These are phyloP conservation scores for Drosophila watanabei DNA, from an alignment of 1,140 invertebrate species.

Conservation along the genomic window DNA sequence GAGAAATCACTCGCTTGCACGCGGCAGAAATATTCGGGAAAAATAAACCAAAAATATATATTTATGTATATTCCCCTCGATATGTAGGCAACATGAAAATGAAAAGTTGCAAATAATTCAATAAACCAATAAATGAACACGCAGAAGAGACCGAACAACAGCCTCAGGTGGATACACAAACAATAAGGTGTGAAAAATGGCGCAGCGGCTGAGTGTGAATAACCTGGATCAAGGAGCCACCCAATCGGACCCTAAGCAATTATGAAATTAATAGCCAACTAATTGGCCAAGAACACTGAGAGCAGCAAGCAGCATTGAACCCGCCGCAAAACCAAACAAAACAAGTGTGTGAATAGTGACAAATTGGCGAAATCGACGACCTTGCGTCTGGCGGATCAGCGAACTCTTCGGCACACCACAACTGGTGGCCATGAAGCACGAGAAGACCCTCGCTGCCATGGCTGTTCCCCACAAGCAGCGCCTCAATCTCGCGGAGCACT, in stretches of 20 bases:
- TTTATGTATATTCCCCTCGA: constrained; percentile 6
- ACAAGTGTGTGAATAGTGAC: constrained; percentile 25
- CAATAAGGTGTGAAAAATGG: constrained; percentile 53
- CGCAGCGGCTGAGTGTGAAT: constrained; percentile 60
- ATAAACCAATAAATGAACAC: constrained; percentile 54
- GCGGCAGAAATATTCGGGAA: constrained; percentile 59
- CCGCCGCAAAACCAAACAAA: background rate
- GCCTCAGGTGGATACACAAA: constrained; percentile 39
- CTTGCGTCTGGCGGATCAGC: constrained; percentile 53
- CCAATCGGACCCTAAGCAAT: constrained; percentile 61
- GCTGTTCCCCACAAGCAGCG: constrained; percentile 47
- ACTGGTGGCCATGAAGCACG: constrained; percentile 70
- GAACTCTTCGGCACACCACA: constrained; percentile 27
- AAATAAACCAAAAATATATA: constrained; percentile 20
- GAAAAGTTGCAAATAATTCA: constrained; percentile 46
- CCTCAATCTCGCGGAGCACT: constrained; percentile 43
- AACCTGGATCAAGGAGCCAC: constrained; percentile 66
- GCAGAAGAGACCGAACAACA: constrained; percentile 31
- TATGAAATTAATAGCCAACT: constrained; percentile 80
- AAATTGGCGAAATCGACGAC: constrained; percentile 43
- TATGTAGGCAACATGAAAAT: constrained; percentile 38
- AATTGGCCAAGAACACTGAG: constrained; percentile 70
- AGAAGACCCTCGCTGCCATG: constrained; percentile 59
- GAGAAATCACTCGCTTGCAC: constrained; percentile 19
- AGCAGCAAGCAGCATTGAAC: constrained; percentile 49